Evolutionary conservation across 1,140 invertebrate species (phyloP).

Genomic region (Belonocnema kinseyi): DNA sequence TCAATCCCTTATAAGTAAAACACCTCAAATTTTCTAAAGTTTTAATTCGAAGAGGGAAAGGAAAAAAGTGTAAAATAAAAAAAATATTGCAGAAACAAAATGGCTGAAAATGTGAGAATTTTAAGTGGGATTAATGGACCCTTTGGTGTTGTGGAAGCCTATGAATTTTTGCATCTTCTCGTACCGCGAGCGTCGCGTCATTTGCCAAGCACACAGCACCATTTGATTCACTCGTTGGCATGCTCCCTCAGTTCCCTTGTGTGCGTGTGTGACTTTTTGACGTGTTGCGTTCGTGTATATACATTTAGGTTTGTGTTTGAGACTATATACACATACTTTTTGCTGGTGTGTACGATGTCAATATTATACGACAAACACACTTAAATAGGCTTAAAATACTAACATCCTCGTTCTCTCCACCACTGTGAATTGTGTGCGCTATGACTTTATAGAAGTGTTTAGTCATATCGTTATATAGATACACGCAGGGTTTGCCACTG

Average conservation of each 20-base stretch:
- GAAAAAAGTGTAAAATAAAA: too few species aligned
- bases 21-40: too few species aligned
- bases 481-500: slow-evolving; percentile 42
- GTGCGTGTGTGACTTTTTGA: slow-evolving; percentile 43
- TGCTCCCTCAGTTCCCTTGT: slow-evolving; percentile 50
- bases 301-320: slow-evolving; percentile 42
- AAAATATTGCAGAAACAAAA: too few species aligned
- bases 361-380: slow-evolving; percentile 76
- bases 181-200: slow-evolving; percentile 50
- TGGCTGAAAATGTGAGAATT: not conserved
- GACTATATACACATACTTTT: slow-evolving; percentile 62
- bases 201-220: slow-evolving; percentile 69
- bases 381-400: slow-evolving; percentile 76
- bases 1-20: too few species aligned
- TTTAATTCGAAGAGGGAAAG: too few species aligned
- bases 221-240: slow-evolving; percentile 66
- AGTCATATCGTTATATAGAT: slow-evolving; percentile 56
- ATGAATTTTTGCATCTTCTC: slow-evolving; percentile 10
- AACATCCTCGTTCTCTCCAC: slow-evolving; percentile 69
- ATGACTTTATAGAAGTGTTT: slow-evolving; percentile 71
- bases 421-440: slow-evolving; percentile 67
- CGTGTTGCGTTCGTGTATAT: slow-evolving; percentile 38
- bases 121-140: slow-evolving; percentile 7
- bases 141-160: not conserved
- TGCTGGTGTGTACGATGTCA: slow-evolving; percentile 73